These are phyloP conservation scores for Alcedo atthis DNA, from an alignment of 2,797 vertebrate species.

Conservation along the genomic window DNA sequence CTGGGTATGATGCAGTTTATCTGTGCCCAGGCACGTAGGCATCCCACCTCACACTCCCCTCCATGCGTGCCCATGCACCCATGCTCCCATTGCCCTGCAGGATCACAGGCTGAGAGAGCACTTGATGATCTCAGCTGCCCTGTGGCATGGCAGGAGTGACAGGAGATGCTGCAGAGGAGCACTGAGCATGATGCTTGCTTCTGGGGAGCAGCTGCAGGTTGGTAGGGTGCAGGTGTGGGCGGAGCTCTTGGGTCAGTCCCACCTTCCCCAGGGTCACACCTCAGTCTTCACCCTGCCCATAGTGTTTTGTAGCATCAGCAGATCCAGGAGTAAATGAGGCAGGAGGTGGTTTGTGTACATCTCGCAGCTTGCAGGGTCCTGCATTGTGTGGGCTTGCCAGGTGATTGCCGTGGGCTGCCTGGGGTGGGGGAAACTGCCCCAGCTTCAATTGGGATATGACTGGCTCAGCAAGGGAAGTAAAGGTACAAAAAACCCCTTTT, in stretches of 20 bases:
- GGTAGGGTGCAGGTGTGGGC: background rate
- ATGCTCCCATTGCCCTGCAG: fast-evolving
- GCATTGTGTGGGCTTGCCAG: fast-evolving
- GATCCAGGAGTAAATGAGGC: background rate
- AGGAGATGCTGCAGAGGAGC: background rate
- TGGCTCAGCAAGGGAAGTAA: background rate
- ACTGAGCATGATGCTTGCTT: background rate
- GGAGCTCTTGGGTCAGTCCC: background rate
- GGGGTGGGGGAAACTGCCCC: background rate
- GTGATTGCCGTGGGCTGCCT: fast-evolving
- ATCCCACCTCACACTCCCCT: background rate
- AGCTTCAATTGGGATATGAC: background rate
- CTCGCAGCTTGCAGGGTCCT: fast-evolving
- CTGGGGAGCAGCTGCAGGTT: background rate
- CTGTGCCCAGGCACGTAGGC: fast-evolving
- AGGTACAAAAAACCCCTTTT: constrained; percentile 14
- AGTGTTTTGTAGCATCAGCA: background rate
- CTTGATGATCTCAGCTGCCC: background rate
- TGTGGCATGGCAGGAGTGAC: fast-evolving
- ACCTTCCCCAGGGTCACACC: fast-evolving
- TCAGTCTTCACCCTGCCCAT: background rate
- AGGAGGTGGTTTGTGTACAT: fast-evolving
- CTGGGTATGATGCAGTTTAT: background rate
- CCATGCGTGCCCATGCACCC: fast-evolving
- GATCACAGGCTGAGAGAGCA: background rate